A percentile compares a stretch with the other conserved stretches of the same genome.
Conservation (phyloP, 2,888 invertebrate species). For the Saturnia pavonia region DNA sequence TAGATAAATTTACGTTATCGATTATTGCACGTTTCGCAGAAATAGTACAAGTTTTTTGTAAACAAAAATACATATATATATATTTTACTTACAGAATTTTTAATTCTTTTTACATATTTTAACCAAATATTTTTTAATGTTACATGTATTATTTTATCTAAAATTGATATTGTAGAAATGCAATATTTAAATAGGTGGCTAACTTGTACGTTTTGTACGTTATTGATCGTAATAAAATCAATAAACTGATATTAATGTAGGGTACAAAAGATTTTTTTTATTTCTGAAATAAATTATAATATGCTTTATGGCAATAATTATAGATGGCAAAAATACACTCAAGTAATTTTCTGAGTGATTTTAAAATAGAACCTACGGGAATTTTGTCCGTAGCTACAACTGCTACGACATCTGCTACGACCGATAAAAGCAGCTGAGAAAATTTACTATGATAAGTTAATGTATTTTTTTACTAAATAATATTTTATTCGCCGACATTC, state of each 20-base stretch:
- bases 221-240: too few species aligned
- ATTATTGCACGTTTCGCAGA: neutral
- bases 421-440: neutral
- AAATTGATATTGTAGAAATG: too few species aligned
- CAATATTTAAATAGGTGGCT: too few species aligned
- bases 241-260: too few species aligned
- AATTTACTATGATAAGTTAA: neutral
- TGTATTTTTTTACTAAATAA: neutral
- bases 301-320: neutral
- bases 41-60: neutral
- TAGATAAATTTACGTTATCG: constrained; percentile 9
- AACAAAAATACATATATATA: neutral
- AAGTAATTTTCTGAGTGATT: neutral
- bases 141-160: too few species aligned
- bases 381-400: constrained; percentile 2
- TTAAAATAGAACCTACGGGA: neutral
- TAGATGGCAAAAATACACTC: neutral
- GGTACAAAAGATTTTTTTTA: too few species aligned
- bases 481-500: too few species aligned
- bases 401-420: constrained; percentile 10
- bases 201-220: too few species aligned
- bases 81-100: neutral
- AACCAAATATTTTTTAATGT: too few species aligned
- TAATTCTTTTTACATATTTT: neutral
- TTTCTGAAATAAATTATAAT: too few species aligned